These are phyloP conservation scores for Drosophila kambysellisi DNA, from an alignment of 2,888 invertebrate species.

Conservation along the genomic window DNA sequence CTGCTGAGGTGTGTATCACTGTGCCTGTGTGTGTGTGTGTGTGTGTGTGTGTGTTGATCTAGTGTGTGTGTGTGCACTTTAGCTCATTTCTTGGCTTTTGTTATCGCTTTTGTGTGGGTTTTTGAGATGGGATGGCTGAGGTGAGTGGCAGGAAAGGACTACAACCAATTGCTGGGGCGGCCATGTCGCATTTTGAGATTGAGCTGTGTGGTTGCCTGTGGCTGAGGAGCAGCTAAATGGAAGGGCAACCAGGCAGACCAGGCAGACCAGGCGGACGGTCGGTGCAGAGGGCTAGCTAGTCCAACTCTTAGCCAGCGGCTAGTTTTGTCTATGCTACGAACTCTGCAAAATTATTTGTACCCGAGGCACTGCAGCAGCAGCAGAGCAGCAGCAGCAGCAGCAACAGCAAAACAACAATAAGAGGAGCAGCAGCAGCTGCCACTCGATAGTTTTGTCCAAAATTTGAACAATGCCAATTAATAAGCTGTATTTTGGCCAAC, in stretches of 20 bases:
- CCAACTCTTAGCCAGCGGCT: slow-evolving; percentile 42
- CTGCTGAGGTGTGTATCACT: slow-evolving; percentile 70
- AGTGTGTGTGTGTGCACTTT: slow-evolving; percentile 63
- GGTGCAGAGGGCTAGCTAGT: not conserved
- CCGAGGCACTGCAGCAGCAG: slow-evolving; percentile 40
- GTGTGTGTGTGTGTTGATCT: slow-evolving; percentile 23
- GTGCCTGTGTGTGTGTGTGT: not conserved
- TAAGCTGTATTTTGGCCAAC: slow-evolving; percentile 58
- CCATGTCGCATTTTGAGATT: slow-evolving; percentile 45
- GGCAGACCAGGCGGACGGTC: not conserved
- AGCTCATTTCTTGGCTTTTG: slow-evolving; percentile 82
- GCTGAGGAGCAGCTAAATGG: slow-evolving; percentile 10
- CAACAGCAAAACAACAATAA: slow-evolving; percentile 15
- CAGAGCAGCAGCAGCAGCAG: slow-evolving; percentile 25
- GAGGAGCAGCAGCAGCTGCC: slow-evolving; percentile 42
- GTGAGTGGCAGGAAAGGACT: slow-evolving; percentile 23
- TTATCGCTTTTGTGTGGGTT: slow-evolving; percentile 78
- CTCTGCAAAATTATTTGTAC: slow-evolving; percentile 54
- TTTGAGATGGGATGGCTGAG: slow-evolving; percentile 20
- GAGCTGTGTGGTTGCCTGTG: slow-evolving; percentile 18
- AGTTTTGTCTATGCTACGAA: slow-evolving; percentile 53
- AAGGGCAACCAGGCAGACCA: slow-evolving; percentile 1
- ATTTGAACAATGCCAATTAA: slow-evolving; percentile 69
- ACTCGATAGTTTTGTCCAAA: slow-evolving; percentile 66
- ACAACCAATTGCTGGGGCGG: slow-evolving; percentile 51